These are phyloP conservation scores for Leucophenga montana DNA, from an alignment of 2,888 invertebrate genomes.

Conservation along the genomic window DNA sequence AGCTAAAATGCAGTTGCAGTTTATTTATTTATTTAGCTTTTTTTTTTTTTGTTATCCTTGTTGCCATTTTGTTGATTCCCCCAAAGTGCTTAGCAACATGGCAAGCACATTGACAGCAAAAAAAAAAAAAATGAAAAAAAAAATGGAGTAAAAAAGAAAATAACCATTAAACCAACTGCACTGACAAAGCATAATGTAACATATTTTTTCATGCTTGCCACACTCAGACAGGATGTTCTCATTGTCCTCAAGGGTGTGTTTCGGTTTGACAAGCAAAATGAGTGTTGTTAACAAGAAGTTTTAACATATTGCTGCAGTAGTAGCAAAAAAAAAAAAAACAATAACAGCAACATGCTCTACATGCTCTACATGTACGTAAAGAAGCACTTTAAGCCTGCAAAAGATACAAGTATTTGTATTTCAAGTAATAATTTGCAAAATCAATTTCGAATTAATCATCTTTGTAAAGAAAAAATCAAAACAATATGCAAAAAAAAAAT, in stretches of 20 bases:
- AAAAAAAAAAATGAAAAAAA: neutral
- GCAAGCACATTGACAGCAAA: constrained; percentile 6
- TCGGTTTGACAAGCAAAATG: constrained; percentile 12
- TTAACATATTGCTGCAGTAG: too few relatives aligned
- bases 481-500: too few relatives aligned
- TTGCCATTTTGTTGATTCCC: constrained; percentile 7
- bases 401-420: too few relatives aligned
- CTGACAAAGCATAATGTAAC: neutral
- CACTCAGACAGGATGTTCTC: neutral
- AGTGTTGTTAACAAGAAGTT: too few relatives aligned
- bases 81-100: constrained; percentile 16
- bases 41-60: constrained; percentile 6
- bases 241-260: constrained; percentile 18
- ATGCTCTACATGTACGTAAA: too few relatives aligned
- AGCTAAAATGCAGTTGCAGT: constrained; percentile 13
- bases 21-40: neutral
- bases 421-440: too few relatives aligned
- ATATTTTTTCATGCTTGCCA: neutral
- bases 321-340: too few relatives aligned
- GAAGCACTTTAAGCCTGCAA: too few relatives aligned
- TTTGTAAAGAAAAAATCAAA: too few relatives aligned
- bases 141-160: too few relatives aligned
- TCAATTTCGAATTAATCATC: too few relatives aligned
- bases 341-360: too few relatives aligned
- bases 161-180: neutral